A percentile compares a stretch with the other conserved stretches of the same genome.
Conservation (phyloP, 1,140 invertebrate species). For the Bombus ignitus region DNA sequence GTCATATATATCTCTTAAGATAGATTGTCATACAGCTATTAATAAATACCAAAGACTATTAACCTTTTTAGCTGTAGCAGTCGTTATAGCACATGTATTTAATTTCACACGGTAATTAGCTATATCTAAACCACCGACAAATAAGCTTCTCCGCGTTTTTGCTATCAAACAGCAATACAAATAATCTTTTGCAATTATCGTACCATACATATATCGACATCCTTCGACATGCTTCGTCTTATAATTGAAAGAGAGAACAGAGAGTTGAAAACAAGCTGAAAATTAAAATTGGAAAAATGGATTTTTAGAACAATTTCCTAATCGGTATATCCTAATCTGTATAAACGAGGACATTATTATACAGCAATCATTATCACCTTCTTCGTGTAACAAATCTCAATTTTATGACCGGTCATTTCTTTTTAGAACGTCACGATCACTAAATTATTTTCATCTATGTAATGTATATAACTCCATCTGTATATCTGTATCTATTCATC, state of each 20-base stretch:
- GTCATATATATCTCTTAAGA: conserved; percentile 21
- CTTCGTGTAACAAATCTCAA: neutral
- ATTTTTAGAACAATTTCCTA: neutral
- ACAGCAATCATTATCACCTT: neutral
- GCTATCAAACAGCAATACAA: neutral
- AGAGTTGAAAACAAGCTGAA: neutral
- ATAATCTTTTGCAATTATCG: neutral
- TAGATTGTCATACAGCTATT: conserved; percentile 27
- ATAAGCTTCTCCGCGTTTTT: neutral
- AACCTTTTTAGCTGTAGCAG: conserved; percentile 14
- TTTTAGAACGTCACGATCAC: too few relatives aligned
- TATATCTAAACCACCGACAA: neutral
- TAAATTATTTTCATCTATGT: too few relatives aligned
- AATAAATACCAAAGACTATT: conserved; percentile 44
- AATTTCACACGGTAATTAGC: conserved; percentile 21
- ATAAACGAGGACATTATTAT: too few relatives aligned
- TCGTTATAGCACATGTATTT: neutral
- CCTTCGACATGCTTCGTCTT: neutral
- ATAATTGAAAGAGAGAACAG: neutral
- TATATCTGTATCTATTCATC: conserved; percentile 39
- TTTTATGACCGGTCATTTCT: neutral
- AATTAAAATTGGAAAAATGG: neutral
- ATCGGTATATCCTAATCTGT: neutral
- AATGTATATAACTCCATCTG: conserved; percentile 10
- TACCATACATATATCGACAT: neutral